Evolutionary conservation across 2,797 vertebrate species (phyloP).

Genomic region (Sebastes ruberrimus): DNA sequence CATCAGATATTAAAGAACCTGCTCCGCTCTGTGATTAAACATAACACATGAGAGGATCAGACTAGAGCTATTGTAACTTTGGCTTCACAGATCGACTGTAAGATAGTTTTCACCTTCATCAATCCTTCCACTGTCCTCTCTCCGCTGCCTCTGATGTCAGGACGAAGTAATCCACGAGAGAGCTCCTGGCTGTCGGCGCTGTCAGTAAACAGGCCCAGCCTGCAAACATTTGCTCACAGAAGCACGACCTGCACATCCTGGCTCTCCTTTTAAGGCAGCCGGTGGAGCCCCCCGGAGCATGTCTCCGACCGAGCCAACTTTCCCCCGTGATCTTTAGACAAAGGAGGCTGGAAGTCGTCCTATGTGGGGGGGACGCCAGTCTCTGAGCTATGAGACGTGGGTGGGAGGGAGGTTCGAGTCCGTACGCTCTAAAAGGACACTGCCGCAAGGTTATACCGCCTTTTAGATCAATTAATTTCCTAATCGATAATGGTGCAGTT

Average conservation of each 20-base stretch:
- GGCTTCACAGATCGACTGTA: not conserved
- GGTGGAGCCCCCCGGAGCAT: conserved; percentile 21
- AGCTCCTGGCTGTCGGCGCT: conserved; percentile 38
- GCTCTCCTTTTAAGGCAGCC: conserved; percentile 73
- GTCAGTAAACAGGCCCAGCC: conserved; percentile 45
- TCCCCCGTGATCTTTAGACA: conserved; percentile 53
- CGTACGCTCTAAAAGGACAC: conserved; percentile 2
- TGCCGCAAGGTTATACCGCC: not conserved
- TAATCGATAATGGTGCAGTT: not conserved
- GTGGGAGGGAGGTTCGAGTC: not conserved
- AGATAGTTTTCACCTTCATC: not conserved
- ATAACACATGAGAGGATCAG: not conserved
- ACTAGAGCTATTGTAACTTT: not conserved
- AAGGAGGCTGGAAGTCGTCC: conserved; percentile 26
- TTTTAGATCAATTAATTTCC: not conserved
- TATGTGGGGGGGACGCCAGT: not conserved
- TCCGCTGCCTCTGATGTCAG: conserved; percentile 25
- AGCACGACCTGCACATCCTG: conserved; percentile 57
- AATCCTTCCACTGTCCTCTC: not conserved
- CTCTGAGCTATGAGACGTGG: conserved; percentile 13
- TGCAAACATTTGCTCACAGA: conserved; percentile 65
- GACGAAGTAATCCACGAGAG: conserved; percentile 37
- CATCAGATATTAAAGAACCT: not conserved
- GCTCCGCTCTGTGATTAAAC: not conserved
- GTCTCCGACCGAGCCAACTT: conserved; percentile 41